Percentiles rank a stretch among this genome's conserved stretches.
These are phyloP conservation scores for Chrysolina haemoptera DNA, from an alignment of 2,888 invertebrate genomes.

Conservation along the genomic window DNA sequence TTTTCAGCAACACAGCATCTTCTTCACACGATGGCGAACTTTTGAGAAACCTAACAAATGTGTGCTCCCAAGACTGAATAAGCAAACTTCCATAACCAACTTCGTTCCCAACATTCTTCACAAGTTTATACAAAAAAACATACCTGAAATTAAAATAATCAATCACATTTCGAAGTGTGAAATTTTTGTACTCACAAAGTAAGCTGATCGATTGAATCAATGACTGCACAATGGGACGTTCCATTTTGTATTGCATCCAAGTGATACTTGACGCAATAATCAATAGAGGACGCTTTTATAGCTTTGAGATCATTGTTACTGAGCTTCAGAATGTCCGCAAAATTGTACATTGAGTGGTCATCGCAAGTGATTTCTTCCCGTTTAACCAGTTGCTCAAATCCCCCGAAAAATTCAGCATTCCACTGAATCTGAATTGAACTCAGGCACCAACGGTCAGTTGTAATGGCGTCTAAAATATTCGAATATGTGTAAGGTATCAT, in stretches of 20 bases:
- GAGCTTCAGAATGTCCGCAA: conserved; percentile 62
- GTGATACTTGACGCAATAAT: conserved; percentile 72
- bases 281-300: conserved; percentile 72
- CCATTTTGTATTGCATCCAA: conserved; percentile 77
- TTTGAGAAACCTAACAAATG: conserved; percentile 75
- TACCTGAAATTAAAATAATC: conserved; percentile 52
- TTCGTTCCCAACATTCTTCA: conserved; percentile 36
- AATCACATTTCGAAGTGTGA: conserved; percentile 8
- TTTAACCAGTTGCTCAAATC: conserved; percentile 63
- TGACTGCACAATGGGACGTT: conserved; percentile 75
- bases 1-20: conserved; percentile 75
- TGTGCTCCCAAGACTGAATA: conserved; percentile 76
- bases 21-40: conserved; percentile 78
- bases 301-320: conserved; percentile 69
- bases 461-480: conserved; percentile 50
- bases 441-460: conserved; percentile 63
- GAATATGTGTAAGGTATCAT: neutral
- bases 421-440: conserved; percentile 69
- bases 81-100: conserved; percentile 58
- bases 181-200: conserved; percentile 70
- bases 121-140: conserved; percentile 52
- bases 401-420: conserved; percentile 68
- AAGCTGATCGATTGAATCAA: conserved; percentile 72
- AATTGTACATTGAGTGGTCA: conserved; percentile 55
- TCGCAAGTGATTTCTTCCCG: conserved; percentile 57